Conservation (phyloP, 2,888 invertebrate species). For the Schrankia costaestrigalis region DNA sequence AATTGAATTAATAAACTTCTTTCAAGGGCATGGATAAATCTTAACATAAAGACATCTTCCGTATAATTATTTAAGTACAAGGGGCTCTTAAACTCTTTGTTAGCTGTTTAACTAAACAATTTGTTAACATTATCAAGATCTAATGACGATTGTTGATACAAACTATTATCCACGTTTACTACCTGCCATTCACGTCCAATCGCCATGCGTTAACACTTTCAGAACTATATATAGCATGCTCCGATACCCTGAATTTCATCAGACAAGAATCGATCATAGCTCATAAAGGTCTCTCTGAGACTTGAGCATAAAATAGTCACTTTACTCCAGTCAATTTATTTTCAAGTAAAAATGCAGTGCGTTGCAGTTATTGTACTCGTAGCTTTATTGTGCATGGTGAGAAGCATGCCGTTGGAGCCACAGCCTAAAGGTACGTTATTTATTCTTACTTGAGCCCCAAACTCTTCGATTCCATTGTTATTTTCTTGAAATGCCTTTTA, state of each 20-base stretch:
- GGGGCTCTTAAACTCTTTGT: constrained; percentile 20
- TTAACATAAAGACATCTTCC: too few relatives aligned
- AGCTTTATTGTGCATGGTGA: constrained; percentile 30
- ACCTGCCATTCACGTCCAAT: constrained; percentile 37
- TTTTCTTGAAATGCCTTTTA: too few relatives aligned
- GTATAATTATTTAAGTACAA: too few relatives aligned
- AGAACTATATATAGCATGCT: constrained; percentile 26
- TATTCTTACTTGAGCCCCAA: not conserved
- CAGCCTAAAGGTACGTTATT: constrained; percentile 33
- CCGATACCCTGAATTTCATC: constrained; percentile 4
- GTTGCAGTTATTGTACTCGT: constrained; percentile 33
- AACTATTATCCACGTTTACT: too few relatives aligned
- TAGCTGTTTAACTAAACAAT: constrained; percentile 27
- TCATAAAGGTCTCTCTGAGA: constrained; percentile 4
- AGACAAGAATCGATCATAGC: constrained; percentile 2
- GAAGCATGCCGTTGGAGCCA: constrained; percentile 41
- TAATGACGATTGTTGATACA: constrained; percentile 38
- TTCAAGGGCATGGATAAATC: too few relatives aligned
- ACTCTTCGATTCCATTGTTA: too few relatives aligned
- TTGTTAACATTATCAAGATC: constrained; percentile 23
- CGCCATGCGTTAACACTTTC: constrained; percentile 1
- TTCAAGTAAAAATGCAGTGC: constrained; percentile 25
- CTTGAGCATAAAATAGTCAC: not conserved
- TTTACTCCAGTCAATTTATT: not conserved
- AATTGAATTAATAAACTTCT: too few relatives aligned